A percentile compares a stretch with the other conserved stretches of the same genome.
phyloP scores from a whole-genome alignment of 2,888 invertebrate species.

The Platycnemis pennipes region DNA sequence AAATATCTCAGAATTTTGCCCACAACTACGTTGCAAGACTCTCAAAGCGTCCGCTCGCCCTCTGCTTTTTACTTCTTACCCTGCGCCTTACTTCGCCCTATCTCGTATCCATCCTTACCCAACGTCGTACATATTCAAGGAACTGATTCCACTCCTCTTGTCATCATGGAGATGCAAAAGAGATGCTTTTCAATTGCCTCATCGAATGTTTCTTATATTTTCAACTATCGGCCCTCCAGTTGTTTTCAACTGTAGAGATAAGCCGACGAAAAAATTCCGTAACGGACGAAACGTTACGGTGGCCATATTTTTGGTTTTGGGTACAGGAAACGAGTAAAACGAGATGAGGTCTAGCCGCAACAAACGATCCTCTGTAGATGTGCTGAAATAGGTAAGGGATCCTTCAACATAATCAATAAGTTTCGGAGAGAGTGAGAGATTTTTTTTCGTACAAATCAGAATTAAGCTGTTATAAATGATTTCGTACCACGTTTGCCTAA shows the following conservation, averaged over 20 bases:
- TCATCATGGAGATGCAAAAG: neutral
- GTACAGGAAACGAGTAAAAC: neutral
- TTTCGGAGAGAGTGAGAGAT: no score
- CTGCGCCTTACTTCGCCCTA: neutral
- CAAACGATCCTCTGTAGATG: neutral
- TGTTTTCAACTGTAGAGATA: neutral
- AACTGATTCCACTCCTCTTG: neutral
- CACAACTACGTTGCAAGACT: no score
- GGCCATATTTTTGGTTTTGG: neutral
- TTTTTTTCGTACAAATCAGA: no score
- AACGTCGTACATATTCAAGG: neutral
- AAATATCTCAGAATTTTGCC: neutral
- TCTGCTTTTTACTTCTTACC: neutral
- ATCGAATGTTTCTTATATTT: no score
- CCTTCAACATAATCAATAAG: no score
- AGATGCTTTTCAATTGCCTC: no score
- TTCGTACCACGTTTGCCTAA: no score
- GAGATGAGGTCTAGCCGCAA: neutral
- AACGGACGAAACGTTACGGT: neutral
- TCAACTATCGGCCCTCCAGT: no score
- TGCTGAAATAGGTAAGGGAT: neutral
- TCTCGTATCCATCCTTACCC: neutral
- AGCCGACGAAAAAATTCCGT: neutral
- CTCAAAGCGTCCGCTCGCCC: neutral
- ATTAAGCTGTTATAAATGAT: no score